These are phyloP conservation scores for Cyphomyrus plagiostoma DNA, from an alignment of 2,113 vertebrate genomes.

Conservation along the genomic window DNA sequence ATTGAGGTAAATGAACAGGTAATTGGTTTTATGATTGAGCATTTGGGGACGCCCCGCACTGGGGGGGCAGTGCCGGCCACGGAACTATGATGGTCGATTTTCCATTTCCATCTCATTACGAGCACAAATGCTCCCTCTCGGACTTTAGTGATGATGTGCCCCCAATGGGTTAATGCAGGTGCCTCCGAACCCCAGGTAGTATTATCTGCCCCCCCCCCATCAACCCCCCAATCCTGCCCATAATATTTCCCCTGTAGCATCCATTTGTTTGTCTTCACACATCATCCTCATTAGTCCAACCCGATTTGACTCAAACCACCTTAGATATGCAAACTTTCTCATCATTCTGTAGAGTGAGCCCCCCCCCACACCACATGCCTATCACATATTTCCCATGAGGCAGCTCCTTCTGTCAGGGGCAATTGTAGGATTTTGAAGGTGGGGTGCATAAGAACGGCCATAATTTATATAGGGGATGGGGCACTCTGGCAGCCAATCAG, in stretches of 20 bases:
- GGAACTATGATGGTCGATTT: neutral
- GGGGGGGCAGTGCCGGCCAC: neutral
- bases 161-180: slow-evolving; percentile 17
- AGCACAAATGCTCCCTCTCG: neutral
- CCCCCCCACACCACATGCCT: neutral
- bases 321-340: slow-evolving; percentile 42
- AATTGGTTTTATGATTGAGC: slow-evolving; percentile 13
- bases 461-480: neutral
- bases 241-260: slow-evolving; percentile 17
- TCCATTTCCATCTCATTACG: slow-evolving; percentile 4
- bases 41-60: neutral
- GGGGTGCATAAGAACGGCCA: neutral
- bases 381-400: slow-evolving; percentile 15
- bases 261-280: slow-evolving; percentile 24
- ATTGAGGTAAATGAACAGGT: slow-evolving; percentile 12
- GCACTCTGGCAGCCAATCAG: neutral
- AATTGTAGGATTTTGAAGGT: neutral
- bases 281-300: slow-evolving; percentile 14
- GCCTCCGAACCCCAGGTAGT: slow-evolving; percentile 8
- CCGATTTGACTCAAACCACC: slow-evolving; percentile 32
- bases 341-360: slow-evolving; percentile 18
- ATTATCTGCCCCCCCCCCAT: slow-evolving; percentile 25
- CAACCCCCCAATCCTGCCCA: slow-evolving; percentile 17
- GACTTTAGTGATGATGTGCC: neutral
- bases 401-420: slow-evolving; percentile 8